Base-by-base conservation (phyloP, 2,888 invertebrate genomes). In the Nomada fabriciana region DNA sequence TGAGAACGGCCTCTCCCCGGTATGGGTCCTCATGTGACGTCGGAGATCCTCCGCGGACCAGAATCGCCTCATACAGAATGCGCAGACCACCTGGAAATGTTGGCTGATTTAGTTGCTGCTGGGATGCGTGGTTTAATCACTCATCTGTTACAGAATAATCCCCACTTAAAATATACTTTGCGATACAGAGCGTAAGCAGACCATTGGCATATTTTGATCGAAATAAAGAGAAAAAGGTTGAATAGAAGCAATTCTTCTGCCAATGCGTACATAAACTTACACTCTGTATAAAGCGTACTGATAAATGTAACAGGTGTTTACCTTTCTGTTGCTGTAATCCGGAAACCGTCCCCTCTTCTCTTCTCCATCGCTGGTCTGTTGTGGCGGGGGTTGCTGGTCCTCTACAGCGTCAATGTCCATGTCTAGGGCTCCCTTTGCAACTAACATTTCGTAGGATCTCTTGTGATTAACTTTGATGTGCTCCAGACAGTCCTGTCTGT, bases 1-100 rank as follows among this genome's bases (percentile, higher is more conserved):
- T 79, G 97, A 97, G 93, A 98, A 98, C 0, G 98, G 98, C 1
- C 98, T 94, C 92, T 98, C 98, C 0, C 98, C 98, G 0, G 98
- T 97, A 93, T 99, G 98, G 0, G 98, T 98, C 25, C 98, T 95
- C 98, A 98, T 98, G 94, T 99, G 99, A 0, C 98, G 96, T 0
- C 98, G 95, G 7, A 98, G 94, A 93, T 99, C 98, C 93, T 98
- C 98, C 0, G 98, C 97, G 0, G 98, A 98, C 98, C 98, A 98
- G 94, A 98, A 98, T 64, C 98, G 96, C 82, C 98, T 97, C 92
- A 98, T 95, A 93, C 98, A 99, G 92, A 98, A 98, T 0, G 98
- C 98, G 93, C 98, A 98, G 76, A 98, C 97, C 9, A 97, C 96
- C 96, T 96, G 92, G 11, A 72, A 72, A 77, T 65, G 53, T 65